phyloP scores from a whole-genome alignment of 2,113 vertebrate species.

The Ictalurus punctatus region DNA sequence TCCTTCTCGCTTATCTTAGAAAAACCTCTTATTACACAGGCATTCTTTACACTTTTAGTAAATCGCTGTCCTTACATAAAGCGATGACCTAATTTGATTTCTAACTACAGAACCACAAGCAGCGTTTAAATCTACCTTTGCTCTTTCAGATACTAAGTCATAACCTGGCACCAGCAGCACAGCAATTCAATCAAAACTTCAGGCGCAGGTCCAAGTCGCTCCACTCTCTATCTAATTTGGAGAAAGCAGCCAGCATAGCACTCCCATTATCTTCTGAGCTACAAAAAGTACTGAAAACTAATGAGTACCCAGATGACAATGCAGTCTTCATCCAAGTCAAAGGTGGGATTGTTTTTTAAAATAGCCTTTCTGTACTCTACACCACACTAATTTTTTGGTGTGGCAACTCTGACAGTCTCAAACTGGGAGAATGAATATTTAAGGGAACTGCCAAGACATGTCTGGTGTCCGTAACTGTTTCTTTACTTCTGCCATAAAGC shows the following conservation, averaged over 20 bases:
- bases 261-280: not conserved
- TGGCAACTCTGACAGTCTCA: not conserved
- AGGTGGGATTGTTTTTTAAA: not conserved
- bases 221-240: not conserved
- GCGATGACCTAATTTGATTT: constrained; percentile 14
- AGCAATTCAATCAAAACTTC: not conserved
- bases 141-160: not conserved
- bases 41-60: constrained; percentile 15
- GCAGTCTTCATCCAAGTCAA: not conserved
- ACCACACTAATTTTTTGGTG: constrained; percentile 1
- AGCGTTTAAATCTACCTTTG: not conserved
- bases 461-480: not conserved
- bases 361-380: not conserved
- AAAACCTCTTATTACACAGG: not conserved
- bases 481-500: constrained; percentile 10
- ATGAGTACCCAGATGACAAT: not conserved
- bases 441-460: constrained; percentile 11
- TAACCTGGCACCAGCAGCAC: not conserved
- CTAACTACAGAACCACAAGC: not conserved
- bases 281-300: constrained; percentile 4
- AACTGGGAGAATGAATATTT: constrained; percentile 7
- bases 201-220: not conserved
- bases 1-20: constrained; percentile 18
- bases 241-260: not conserved
- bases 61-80: not conserved